These are phyloP conservation scores for Cyanistes caeruleus DNA, from an alignment of 2,113 vertebrate species.

Conservation along the genomic window DNA sequence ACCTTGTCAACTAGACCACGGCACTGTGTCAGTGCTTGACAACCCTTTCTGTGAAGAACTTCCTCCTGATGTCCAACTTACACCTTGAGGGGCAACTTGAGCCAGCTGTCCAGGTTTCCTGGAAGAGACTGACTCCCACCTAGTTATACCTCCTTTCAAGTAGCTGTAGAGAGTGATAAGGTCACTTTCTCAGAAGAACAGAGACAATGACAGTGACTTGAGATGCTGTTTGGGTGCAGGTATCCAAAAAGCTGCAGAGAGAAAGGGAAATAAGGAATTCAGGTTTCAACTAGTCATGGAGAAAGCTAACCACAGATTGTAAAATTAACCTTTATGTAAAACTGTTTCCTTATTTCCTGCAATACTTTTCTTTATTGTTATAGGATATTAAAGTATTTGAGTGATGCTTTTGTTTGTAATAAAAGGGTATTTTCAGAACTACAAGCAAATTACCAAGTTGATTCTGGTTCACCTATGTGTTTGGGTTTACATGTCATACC, in stretches of 20 bases:
- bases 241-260: background rate
- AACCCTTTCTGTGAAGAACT: background rate
- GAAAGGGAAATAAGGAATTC: background rate
- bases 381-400: background rate
- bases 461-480: background rate
- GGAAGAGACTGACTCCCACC: background rate
- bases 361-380: background rate
- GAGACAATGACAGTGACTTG: background rate
- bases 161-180: background rate
- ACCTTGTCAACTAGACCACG: background rate
- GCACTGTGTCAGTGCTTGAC: background rate
- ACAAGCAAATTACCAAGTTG: background rate
- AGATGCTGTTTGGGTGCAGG: background rate
- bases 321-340: background rate
- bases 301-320: background rate
- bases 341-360: background rate
- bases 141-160: background rate
- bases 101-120: background rate
- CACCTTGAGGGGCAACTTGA: background rate
- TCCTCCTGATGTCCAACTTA: background rate
- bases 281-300: background rate
- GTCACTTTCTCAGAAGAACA: background rate
- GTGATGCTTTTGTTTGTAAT: background rate
- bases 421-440: background rate
- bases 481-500: background rate